A percentile compares a stretch with the other conserved stretches of the same genome.
These are phyloP conservation scores for Dromococcyx pavoninus DNA, from an alignment of 2,797 vertebrate genomes.

Conservation along the genomic window DNA sequence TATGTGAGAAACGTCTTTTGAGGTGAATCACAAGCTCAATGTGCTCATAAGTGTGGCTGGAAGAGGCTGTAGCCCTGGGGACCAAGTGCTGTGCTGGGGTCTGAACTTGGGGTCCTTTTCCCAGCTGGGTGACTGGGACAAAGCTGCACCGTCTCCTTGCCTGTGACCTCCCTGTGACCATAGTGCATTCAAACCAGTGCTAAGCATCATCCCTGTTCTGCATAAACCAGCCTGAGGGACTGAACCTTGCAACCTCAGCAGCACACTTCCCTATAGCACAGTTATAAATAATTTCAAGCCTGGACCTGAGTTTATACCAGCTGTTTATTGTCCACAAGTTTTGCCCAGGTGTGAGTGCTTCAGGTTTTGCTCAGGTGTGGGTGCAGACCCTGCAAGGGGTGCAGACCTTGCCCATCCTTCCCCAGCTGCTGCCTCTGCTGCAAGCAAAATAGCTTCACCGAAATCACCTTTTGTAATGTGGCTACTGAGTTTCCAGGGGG, in stretches of 20 bases:
- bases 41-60: not conserved
- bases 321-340: rapidly evolving
- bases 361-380: not conserved
- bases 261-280: rapidly evolving
- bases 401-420: rapidly evolving
- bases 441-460: rapidly evolving
- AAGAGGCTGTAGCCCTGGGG: too few species aligned
- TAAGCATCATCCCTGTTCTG: not conserved
- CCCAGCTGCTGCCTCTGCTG: not conserved
- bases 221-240: not conserved
- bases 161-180: rapidly evolving
- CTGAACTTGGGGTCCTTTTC: not conserved
- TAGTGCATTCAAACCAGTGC: rapidly evolving
- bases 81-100: not conserved
- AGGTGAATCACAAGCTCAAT: too few species aligned
- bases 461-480: not conserved
- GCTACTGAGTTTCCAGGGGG: not conserved
- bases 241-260: not conserved
- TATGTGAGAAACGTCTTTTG: rapidly evolving
- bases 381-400: not conserved
- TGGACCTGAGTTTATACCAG: not conserved
- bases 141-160: not conserved
- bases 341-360: too few species aligned
- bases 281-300: rapidly evolving
- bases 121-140: not conserved